These are phyloP conservation scores for Slavum lentiscoides DNA, from an alignment of 2,888 invertebrate species.

Conservation along the genomic window DNA sequence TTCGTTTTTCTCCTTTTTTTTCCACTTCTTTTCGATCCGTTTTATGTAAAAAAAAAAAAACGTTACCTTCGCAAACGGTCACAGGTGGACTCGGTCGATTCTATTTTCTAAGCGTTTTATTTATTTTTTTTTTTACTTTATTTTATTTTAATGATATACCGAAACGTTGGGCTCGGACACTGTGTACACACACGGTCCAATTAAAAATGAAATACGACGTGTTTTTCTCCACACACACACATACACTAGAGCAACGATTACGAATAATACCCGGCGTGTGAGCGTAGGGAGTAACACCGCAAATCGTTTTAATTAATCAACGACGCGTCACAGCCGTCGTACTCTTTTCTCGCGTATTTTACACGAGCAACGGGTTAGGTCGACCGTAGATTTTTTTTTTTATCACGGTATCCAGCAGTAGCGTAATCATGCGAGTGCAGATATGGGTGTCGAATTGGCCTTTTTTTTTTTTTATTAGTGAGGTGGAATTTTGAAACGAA, in stretches of 20 bases:
- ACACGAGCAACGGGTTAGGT: no score
- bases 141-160: background rate
- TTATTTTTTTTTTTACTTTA: background rate
- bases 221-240: background rate
- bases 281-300: background rate
- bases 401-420: no score
- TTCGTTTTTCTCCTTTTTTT: no score
- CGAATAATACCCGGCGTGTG: background rate
- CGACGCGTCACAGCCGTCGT: background rate
- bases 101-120: background rate
- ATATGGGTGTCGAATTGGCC: no score
- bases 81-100: background rate
- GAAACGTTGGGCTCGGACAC: conserved; percentile 1
- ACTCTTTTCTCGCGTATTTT: no score
- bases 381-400: no score
- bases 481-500: no score
- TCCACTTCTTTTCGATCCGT: no score
- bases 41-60: no score
- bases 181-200: conserved; percentile 23
- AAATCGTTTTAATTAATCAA: conserved; percentile 36
- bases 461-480: no score
- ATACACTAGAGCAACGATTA: background rate
- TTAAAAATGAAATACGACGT: conserved; percentile 53
- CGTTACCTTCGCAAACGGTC: background rate
- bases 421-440: no score